A percentile compares a stretch with the other conserved stretches of the same genome.
Evolutionary conservation across 1,140 invertebrate genomes (phyloP).

Genomic region (Thaumatotibia leucotreta): DNA sequence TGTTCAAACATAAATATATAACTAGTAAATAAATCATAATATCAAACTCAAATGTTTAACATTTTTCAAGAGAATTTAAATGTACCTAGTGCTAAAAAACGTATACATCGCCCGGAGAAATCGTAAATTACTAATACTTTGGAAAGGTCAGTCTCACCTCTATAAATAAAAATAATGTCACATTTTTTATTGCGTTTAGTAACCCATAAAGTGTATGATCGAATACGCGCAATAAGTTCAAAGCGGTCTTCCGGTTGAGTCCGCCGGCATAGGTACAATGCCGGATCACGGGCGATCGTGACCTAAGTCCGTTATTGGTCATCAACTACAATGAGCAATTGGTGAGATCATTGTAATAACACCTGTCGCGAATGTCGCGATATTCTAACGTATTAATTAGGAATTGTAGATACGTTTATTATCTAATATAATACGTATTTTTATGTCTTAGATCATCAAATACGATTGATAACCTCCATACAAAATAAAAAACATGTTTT

Average conservation of each 20-base stretch:
- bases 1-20: too few relatives aligned
- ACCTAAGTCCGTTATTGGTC: slow-evolving; percentile 9
- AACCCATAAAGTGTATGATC: background rate
- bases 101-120: too few relatives aligned
- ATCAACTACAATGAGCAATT: slow-evolving; percentile 9
- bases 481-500: too few relatives aligned
- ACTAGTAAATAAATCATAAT: too few relatives aligned
- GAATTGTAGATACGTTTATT: background rate
- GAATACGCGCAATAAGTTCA: background rate
- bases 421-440: background rate
- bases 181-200: background rate
- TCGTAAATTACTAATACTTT: too few relatives aligned
- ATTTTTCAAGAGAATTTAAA: too few relatives aligned
- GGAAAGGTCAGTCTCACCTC: too few relatives aligned
- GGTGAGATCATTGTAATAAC: slow-evolving; percentile 10
- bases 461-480: too few relatives aligned
- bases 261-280: background rate
- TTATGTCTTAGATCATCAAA: background rate
- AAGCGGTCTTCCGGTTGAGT: background rate
- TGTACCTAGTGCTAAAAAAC: too few relatives aligned
- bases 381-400: background rate
- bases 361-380: slow-evolving; percentile 4
- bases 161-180: too few relatives aligned
- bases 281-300: slow-evolving; percentile 4
- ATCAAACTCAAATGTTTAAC: too few relatives aligned